These are phyloP conservation scores for Herminia tarsipennalis DNA, from an alignment of 2,888 invertebrate species.

Conservation along the genomic window DNA sequence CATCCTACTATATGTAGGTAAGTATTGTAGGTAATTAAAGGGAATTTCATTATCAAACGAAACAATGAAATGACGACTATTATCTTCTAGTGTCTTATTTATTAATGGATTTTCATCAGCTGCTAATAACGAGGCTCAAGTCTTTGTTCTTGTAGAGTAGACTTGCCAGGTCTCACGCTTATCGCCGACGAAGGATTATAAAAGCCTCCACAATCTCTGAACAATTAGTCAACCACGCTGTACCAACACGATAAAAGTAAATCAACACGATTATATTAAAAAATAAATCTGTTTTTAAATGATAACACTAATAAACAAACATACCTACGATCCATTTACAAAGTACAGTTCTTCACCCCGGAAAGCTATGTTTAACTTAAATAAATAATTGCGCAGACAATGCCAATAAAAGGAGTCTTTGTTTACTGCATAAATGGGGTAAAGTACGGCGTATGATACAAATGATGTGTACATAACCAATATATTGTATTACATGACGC, in stretches of 20 bases:
- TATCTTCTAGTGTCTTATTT: conserved; percentile 20
- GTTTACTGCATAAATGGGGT: conserved; percentile 30
- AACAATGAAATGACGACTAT: background rate
- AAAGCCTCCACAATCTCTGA: conserved; percentile 54
- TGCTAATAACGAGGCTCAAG: conserved; percentile 44
- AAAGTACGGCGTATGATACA: conserved; percentile 27
- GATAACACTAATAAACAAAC: conserved; percentile 25
- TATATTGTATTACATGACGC: conserved; percentile 15
- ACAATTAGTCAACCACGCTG: conserved; percentile 48
- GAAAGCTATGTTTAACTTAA: conserved; percentile 20
- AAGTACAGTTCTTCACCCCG: conserved; percentile 26
- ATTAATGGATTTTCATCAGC: conserved; percentile 31
- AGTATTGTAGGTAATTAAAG: background rate
- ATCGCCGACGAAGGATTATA: conserved; percentile 54
- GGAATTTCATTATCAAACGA: background rate
- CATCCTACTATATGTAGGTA: background rate
- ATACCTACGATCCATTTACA: conserved; percentile 12
- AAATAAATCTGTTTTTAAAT: conserved; percentile 27
- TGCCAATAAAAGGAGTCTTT: conserved; percentile 29
- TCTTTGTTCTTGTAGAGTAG: conserved; percentile 56
- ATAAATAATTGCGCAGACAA: conserved; percentile 36
- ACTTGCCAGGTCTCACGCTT: conserved; percentile 48
- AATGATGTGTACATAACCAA: conserved; percentile 17
- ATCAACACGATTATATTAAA: conserved; percentile 20
- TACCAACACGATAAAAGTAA: conserved; percentile 27